Evolutionary conservation across 2,113 vertebrate species (phyloP).

Genomic region (Bos javanicus): DNA sequence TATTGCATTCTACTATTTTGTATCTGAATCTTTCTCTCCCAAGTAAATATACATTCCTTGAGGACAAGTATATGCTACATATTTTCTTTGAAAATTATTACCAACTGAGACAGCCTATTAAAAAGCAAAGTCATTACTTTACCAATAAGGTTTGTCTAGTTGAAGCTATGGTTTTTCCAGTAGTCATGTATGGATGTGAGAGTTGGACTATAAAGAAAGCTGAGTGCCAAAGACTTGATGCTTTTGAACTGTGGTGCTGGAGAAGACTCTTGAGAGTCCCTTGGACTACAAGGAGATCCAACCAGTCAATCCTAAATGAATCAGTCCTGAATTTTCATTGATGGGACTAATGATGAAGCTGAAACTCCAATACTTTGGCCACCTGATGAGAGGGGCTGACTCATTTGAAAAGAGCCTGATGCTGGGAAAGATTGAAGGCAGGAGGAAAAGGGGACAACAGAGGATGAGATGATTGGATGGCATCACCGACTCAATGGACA

Average conservation of each 20-base stretch:
- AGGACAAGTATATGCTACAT: neutral
- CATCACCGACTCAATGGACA: fast-evolving
- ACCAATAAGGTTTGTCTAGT: neutral
- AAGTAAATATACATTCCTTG: neutral
- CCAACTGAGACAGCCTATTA: neutral
- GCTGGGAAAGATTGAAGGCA: neutral
- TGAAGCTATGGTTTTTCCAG: neutral
- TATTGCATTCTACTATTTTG: neutral
- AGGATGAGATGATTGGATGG: neutral
- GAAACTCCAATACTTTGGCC: neutral
- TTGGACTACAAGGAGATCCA: neutral
- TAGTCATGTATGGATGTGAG: neutral
- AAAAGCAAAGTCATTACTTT: neutral
- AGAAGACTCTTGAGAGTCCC: neutral
- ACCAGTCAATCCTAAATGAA: neutral
- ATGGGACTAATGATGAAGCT: neutral
- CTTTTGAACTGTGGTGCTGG: neutral
- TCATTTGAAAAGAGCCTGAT: neutral
- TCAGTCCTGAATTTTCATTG: neutral
- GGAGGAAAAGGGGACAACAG: neutral
- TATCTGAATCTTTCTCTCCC: neutral
- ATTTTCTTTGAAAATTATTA: neutral
- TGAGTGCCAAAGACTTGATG: neutral
- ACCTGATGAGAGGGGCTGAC: neutral
- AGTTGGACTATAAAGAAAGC: neutral